Conservation (phyloP, 2,113 vertebrate genomes). For the Origma solitaria region DNA sequence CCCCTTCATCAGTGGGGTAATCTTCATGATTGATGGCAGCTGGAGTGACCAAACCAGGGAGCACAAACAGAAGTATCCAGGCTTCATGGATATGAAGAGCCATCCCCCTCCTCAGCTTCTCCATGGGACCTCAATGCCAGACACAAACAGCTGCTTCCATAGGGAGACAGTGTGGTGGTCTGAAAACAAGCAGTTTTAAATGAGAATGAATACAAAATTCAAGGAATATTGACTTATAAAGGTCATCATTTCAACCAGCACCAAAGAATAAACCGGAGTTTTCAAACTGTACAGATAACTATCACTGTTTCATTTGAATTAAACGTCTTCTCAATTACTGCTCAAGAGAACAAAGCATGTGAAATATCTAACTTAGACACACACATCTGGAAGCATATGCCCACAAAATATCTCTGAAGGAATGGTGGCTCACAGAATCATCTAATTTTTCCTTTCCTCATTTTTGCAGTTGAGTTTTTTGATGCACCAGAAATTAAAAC, state of each 20-base stretch:
- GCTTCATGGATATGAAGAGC: constrained; percentile 84
- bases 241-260: neutral
- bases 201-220: constrained; percentile 43
- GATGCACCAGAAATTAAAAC: neutral
- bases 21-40: constrained; percentile 90
- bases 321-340: neutral
- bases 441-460: neutral
- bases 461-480: neutral
- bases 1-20: constrained; percentile 89
- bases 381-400: neutral
- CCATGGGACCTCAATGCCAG: constrained; percentile 70
- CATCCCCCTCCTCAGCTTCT: constrained; percentile 86
- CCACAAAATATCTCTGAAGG: neutral
- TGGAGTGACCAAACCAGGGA: constrained; percentile 77
- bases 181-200: constrained; percentile 69
- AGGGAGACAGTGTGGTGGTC: constrained; percentile 64
- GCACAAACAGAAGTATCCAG: constrained; percentile 85
- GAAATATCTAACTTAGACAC: neutral
- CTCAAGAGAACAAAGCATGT: neutral
- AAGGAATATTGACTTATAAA: neutral
- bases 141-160: constrained; percentile 75
- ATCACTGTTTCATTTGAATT: neutral
- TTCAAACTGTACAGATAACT: neutral
- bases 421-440: neutral
- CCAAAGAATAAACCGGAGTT: neutral